Conservation (phyloP, 2,888 invertebrate species). For the Seira musarum region DNA sequence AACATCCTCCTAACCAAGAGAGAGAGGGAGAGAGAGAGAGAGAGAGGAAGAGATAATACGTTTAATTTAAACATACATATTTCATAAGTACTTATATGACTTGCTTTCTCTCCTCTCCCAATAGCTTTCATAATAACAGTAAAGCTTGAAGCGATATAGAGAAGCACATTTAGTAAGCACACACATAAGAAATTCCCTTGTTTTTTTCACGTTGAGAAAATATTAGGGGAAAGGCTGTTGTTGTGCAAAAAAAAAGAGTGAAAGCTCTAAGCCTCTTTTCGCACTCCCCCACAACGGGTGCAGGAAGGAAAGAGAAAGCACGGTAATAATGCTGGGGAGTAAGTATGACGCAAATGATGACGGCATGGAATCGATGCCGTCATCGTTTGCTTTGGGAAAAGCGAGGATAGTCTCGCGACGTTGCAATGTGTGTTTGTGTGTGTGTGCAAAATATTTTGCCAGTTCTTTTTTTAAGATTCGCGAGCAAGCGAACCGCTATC, state of each 20-base stretch:
- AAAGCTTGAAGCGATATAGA: too few relatives aligned
- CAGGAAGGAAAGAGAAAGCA: slow-evolving; percentile 43
- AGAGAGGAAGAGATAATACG: too few relatives aligned
- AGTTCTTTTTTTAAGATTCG: not conserved
- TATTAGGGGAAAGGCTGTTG: slow-evolving; percentile 20
- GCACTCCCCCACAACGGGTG: slow-evolving; percentile 57
- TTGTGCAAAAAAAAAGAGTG: not conserved
- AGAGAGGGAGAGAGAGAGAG: too few relatives aligned
- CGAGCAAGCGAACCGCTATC: not conserved
- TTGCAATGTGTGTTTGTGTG: not conserved
- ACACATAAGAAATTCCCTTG: slow-evolving; percentile 1
- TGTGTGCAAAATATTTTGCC: slow-evolving; percentile 20
- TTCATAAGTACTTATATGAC: too few relatives aligned
- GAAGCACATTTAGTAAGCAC: too few relatives aligned
- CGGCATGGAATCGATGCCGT: slow-evolving; percentile 68
- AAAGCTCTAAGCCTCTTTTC: slow-evolving; percentile 20
- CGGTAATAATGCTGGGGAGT: slow-evolving; percentile 43
- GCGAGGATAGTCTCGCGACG: slow-evolving; percentile 5
- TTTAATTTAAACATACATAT: too few relatives aligned
- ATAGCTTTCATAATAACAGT: too few relatives aligned
- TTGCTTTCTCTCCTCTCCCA: too few relatives aligned
- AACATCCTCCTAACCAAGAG: too few relatives aligned
- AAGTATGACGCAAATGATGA: slow-evolving; percentile 68
- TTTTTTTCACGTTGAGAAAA: slow-evolving; percentile 1
- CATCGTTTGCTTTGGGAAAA: slow-evolving; percentile 58